Percentiles rank a stretch among this genome's conserved stretches.
These are phyloP conservation scores for Zoanthus gigantus DNA, from an alignment of 92 coral and sea anemone genomes.

Conservation along the genomic window DNA sequence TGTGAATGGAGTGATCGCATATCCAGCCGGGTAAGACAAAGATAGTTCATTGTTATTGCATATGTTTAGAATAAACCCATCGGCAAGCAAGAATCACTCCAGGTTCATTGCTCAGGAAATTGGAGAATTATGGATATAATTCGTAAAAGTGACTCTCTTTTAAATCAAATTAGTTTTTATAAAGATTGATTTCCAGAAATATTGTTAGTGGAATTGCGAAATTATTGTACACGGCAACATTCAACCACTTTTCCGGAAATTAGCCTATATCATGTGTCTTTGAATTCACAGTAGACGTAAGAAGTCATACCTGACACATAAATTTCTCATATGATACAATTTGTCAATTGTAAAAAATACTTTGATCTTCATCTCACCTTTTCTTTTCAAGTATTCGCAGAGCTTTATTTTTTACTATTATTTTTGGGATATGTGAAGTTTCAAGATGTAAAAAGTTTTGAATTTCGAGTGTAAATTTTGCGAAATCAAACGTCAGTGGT, in stretches of 20 bases:
- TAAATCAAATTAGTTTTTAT: not conserved
- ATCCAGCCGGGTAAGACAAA: conserved; percentile 94
- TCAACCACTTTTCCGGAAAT: conserved; percentile 20
- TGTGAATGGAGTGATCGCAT: conserved; percentile 83
- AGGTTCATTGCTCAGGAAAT: not conserved
- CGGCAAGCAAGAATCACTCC: not conserved
- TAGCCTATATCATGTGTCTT: not conserved
- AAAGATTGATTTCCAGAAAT: not conserved
- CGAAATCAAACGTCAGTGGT: not conserved
- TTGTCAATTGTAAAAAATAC: not conserved
- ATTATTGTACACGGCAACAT: not conserved
- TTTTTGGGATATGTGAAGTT: not conserved
- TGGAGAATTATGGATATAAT: not conserved
- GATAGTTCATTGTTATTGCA: not conserved
- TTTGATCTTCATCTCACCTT: not conserved
- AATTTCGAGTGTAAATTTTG: not conserved
- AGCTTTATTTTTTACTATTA: not conserved
- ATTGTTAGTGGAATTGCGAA: not conserved
- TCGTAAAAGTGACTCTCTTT: not conserved
- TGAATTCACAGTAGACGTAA: not conserved
- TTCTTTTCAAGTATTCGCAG: not conserved
- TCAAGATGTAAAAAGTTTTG: not conserved
- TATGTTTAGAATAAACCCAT: not conserved
- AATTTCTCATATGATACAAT: not conserved
- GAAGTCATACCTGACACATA: not conserved